Evolutionary conservation across 1,140 invertebrate genomes (phyloP).

Genomic region (Rhizoglyphus robini): DNA sequence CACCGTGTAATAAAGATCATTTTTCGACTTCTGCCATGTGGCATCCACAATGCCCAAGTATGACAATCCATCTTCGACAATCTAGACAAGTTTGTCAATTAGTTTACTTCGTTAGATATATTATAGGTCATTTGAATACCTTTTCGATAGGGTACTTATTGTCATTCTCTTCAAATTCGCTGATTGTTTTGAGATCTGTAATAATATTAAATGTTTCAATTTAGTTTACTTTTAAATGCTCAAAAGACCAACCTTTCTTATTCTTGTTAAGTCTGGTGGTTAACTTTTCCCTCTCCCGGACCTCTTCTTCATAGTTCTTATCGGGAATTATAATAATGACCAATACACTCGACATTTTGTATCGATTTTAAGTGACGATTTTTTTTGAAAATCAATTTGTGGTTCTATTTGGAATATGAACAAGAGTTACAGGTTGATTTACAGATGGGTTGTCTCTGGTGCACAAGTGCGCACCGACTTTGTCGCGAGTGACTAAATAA

Average conservation of each 20-base stretch:
- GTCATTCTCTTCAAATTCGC: neutral
- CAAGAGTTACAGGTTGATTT: too few species aligned
- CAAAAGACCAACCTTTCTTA: conserved; percentile 1
- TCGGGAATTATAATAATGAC: conserved; percentile 13
- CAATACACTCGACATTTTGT: conserved; percentile 2
- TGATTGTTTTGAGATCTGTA: neutral
- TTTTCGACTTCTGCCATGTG: conserved; percentile 17
- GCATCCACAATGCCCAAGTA: conserved; percentile 17
- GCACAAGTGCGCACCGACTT: too few species aligned
- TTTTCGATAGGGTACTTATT: conserved; percentile 3
- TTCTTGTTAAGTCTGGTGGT: neutral
- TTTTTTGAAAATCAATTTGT: too few species aligned
- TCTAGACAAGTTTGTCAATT: neutral
- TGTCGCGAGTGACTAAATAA: too few species aligned
- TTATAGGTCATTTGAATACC: neutral
- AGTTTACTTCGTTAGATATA: neutral
- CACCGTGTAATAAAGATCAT: conserved; percentile 11
- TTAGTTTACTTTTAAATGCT: neutral
- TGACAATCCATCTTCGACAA: conserved; percentile 17
- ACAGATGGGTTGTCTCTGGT: too few species aligned
- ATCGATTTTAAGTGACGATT: neutral
- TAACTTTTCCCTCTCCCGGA: conserved; percentile 5
- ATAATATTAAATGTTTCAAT: neutral
- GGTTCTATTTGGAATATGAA: neutral
- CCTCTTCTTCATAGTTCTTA: conserved; percentile 2